Base-by-base conservation (phyloP, 2,797 vertebrate species). In the Triplophysa bombifrons region DNA sequence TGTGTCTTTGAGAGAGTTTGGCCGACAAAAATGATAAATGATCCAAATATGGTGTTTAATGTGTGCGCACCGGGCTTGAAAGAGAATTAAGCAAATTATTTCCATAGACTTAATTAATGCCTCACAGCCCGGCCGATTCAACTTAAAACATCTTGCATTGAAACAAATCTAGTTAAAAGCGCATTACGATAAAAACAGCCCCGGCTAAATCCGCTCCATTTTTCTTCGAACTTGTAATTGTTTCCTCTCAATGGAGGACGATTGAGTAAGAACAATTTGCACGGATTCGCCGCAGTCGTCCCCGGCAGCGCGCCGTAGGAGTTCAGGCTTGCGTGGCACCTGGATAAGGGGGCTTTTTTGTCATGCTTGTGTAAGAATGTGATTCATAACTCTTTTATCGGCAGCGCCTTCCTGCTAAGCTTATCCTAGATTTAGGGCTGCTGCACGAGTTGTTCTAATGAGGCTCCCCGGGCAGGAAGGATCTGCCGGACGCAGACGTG, bases 391-490 rank as follows among this genome's bases (percentile, higher is more conserved):
- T 85, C 77, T 80, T 86, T 86, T 86, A 88, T 85, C 83, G 58
- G 74, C 74, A 78, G 77, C 60, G 80, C 72, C 89, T 88, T 83
- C 83, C 87, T 88, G 86, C 78, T 90, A 89, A 87, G 86, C 83
- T 85, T 90, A 90, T 91, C 89, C 88, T 86, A 72, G 90, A 87
- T 92, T 91, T 91, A 90, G 91, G 89, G 89, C 91, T 87, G 89
- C 88, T 86, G 76, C 78, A 83, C 80, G 68, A 80, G 90, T 91
- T 87, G 89, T 89, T 91, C 91, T 93, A 94, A 92, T 93, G 92
- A 93, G 91, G 90, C 92, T 92, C 90, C 90, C 90, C 88, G 88
- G 91, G 90, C 90, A 88, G 86, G 86, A 86, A 86, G 88, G 89
- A 90, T 88, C 87, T 77, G 81, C 86, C 65, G 86, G 86, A 85